phyloP scores from a whole-genome alignment of 2,797 vertebrate genomes.

The Sciaenops ocellatus region DNA sequence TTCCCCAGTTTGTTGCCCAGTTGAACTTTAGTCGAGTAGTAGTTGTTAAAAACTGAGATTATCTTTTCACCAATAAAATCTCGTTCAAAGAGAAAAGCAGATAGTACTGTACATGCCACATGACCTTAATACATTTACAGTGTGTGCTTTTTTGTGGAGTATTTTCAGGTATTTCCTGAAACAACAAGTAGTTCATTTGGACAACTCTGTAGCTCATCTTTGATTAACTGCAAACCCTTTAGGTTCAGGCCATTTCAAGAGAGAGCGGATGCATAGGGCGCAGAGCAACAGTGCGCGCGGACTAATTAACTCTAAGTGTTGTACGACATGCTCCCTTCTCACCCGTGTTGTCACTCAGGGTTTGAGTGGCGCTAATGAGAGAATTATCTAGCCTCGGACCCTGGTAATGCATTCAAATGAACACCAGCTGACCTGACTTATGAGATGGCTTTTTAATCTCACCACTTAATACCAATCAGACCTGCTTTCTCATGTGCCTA shows the following conservation, averaged over 20 bases:
- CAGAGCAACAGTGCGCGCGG: conserved; percentile 71
- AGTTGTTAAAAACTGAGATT: not conserved
- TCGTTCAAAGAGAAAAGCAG: not conserved
- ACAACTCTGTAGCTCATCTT: conserved; percentile 48
- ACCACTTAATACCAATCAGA: conserved; percentile 85
- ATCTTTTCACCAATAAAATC: not conserved
- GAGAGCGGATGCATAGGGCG: conserved; percentile 50
- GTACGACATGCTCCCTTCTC: conserved; percentile 84
- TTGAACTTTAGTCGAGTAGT: not conserved
- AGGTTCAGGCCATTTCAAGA: conserved; percentile 49
- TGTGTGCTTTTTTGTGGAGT: not conserved
- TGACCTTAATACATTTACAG: not conserved
- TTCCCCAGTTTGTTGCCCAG: not conserved
- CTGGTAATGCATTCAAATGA: conserved; percentile 85
- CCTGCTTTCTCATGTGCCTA: conserved; percentile 75
- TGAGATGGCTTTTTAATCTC: conserved; percentile 84
- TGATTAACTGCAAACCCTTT: conserved; percentile 51
- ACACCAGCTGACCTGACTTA: conserved; percentile 82
- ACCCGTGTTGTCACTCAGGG: conserved; percentile 84
- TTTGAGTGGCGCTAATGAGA: conserved; percentile 86
- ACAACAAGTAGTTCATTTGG: conserved; percentile 51
- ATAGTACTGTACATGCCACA: not conserved
- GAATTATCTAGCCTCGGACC: conserved; percentile 84
- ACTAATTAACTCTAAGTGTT: conserved; percentile 86
- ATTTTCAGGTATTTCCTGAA: conserved; percentile 12